A percentile compares a stretch with the other conserved stretches of the same genome.
Evolutionary conservation across 2,888 invertebrate genomes (phyloP).

Genomic region (Drosophila koepferae): DNA sequence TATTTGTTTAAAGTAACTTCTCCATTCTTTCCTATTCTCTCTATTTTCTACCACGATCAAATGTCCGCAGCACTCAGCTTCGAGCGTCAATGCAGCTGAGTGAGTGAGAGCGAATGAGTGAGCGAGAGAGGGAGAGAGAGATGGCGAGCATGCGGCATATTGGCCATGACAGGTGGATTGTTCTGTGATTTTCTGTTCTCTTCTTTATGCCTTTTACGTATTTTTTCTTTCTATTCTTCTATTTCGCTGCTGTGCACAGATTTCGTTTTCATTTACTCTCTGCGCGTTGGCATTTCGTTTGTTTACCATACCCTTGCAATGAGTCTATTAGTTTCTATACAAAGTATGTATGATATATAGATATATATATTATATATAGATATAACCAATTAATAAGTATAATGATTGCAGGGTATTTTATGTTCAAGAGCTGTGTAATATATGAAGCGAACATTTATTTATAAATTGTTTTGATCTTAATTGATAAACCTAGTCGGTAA

Average conservation of each 20-base stretch:
- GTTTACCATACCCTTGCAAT: constrained; percentile 19
- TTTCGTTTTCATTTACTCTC: constrained; percentile 35
- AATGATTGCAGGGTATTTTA: too few relatives aligned
- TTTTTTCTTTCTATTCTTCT: constrained; percentile 19
- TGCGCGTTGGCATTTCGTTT: constrained; percentile 29
- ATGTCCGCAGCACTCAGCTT: constrained; percentile 24
- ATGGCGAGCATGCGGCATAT: constrained; percentile 4
- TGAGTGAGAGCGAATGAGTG: neutral
- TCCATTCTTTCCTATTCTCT: neutral
- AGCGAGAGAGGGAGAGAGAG: constrained; percentile 2
- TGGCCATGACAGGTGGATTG: constrained; percentile 62
- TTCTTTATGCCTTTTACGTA: constrained; percentile 18
- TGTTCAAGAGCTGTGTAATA: neutral
- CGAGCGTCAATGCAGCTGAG: neutral
- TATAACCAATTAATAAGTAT: too few relatives aligned
- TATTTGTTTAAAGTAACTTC: neutral
- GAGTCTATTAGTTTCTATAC: neutral
- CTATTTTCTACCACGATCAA: constrained; percentile 31
- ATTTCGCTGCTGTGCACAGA: constrained; percentile 19
- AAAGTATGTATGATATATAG: neutral
- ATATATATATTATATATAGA: too few relatives aligned
- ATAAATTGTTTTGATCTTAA: neutral
- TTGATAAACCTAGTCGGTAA: neutral
- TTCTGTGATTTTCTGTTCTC: constrained; percentile 38
- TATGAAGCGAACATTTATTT: neutral